Percentiles rank a stretch among this genome's conserved stretches.
Conservation (phyloP, 2,888 invertebrate species). For the Ommatoiulus sabulosus region DNA sequence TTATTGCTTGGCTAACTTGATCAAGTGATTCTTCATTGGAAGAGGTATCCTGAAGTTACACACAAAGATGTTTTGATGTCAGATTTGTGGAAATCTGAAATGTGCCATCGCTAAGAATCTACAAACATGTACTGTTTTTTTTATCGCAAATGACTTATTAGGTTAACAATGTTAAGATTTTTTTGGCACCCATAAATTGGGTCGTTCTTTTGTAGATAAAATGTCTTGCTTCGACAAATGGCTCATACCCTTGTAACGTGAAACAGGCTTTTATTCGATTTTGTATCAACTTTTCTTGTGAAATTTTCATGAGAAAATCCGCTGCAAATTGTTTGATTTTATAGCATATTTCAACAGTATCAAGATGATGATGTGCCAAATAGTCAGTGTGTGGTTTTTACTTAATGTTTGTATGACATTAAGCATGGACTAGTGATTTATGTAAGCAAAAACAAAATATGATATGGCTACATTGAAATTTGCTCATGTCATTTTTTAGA, state of each 20-base stretch:
- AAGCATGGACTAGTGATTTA: neutral
- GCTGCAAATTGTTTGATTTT: neutral
- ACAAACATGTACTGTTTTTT: neutral
- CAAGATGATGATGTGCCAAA: slow-evolving; percentile 3
- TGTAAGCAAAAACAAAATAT: neutral
- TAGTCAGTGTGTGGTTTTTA: neutral
- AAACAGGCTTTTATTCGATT: neutral
- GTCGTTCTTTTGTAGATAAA: neutral
- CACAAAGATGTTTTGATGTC: neutral
- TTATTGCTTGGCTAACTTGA: slow-evolving; percentile 88
- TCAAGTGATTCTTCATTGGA: slow-evolving; percentile 69
- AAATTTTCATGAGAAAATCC: neutral
- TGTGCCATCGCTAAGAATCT: neutral
- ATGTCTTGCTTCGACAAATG: neutral
- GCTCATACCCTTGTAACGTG: neutral
- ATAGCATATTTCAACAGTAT: neutral
- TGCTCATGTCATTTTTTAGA: neutral
- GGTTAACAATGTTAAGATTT: neutral
- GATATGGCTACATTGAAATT: neutral
- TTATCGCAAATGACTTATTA: neutral
- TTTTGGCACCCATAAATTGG: neutral
- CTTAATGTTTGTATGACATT: neutral
- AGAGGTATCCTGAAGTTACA: neutral
- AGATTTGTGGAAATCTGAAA: neutral
- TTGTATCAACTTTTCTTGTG: neutral